These are phyloP conservation scores for Suillia variegata DNA, from an alignment of 2,888 invertebrate genomes.

Conservation along the genomic window DNA sequence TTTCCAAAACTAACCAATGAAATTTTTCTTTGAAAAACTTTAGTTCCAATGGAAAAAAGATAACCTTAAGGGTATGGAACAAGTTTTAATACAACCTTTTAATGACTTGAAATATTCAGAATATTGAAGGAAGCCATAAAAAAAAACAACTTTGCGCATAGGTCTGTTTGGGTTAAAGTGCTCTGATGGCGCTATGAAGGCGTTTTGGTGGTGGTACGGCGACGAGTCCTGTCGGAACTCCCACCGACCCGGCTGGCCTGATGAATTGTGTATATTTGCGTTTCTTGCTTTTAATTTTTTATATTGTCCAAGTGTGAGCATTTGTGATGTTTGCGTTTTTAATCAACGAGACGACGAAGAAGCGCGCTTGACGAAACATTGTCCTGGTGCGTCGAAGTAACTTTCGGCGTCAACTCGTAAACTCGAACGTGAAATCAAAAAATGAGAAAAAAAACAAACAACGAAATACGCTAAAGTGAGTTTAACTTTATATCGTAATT, in stretches of 20 bases:
- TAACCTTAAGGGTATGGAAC: no score
- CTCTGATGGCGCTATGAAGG: no score
- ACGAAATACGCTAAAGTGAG: conserved; percentile 35
- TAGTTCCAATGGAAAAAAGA: no score
- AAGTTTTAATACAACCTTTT: no score
- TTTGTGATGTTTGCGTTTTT: conserved; percentile 53
- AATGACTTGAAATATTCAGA: no score
- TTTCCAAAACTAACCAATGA: no score
- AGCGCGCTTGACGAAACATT: conserved; percentile 12
- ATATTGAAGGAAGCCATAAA: no score
- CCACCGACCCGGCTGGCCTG: conserved; percentile 27
- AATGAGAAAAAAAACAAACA: background rate
- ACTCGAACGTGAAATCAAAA: conserved; percentile 3
- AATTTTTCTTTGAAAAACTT: no score
- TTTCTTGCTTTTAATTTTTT: conserved; percentile 10
- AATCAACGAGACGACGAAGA: conserved; percentile 45
- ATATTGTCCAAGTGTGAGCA: conserved; percentile 14
- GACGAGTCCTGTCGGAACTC: no score
- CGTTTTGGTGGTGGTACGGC: no score
- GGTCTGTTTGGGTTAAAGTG: no score
- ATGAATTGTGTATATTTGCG: conserved; percentile 45
- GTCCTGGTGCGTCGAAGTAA: conserved; percentile 22
- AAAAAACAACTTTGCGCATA: no score
- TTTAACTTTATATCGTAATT: conserved; percentile 55
- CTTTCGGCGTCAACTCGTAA: conserved; percentile 12